These are phyloP conservation scores for Antechinus flavipes DNA, from an alignment of 2,113 vertebrate genomes.

Conservation along the genomic window DNA sequence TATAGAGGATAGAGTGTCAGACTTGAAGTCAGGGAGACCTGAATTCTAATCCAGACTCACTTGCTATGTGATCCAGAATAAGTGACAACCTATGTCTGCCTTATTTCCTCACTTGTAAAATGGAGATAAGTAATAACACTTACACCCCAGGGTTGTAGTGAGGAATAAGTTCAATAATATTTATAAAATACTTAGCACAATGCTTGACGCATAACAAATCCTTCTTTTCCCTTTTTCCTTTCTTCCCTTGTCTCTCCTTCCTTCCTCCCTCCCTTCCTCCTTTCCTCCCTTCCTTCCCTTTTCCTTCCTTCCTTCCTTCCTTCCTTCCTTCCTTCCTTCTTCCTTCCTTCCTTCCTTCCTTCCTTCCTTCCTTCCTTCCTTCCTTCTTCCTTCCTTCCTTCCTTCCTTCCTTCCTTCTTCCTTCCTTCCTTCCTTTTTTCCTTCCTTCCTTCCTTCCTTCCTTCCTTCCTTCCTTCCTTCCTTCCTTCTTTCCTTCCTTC, in stretches of 20 bases:
- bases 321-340: not conserved
- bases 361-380: no score
- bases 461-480: no score
- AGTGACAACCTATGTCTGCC: not conserved
- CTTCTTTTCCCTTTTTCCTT: not conserved
- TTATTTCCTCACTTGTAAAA: not conserved
- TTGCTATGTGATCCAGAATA: not conserved
- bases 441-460: no score
- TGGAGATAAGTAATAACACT: not conserved
- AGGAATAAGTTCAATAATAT: not conserved
- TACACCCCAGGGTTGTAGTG: not conserved
- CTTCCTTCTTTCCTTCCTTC: no score
- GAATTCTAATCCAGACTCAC: not conserved
- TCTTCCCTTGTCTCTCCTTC: no score
- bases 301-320: accelerated
- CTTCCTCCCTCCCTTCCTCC: accelerated
- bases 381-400: not conserved
- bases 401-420: not conserved
- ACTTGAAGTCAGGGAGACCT: not conserved
- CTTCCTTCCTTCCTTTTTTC: not conserved
- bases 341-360: not conserved
- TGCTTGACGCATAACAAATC: not conserved
- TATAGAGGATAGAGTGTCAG: not conserved
- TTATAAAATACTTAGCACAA: not conserved
- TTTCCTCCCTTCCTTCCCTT: no score